A percentile compares a stretch with the other conserved stretches of the same genome.
These are phyloP conservation scores for Monochamus saltuarius DNA, from an alignment of 1,140 invertebrate species.

Conservation along the genomic window DNA sequence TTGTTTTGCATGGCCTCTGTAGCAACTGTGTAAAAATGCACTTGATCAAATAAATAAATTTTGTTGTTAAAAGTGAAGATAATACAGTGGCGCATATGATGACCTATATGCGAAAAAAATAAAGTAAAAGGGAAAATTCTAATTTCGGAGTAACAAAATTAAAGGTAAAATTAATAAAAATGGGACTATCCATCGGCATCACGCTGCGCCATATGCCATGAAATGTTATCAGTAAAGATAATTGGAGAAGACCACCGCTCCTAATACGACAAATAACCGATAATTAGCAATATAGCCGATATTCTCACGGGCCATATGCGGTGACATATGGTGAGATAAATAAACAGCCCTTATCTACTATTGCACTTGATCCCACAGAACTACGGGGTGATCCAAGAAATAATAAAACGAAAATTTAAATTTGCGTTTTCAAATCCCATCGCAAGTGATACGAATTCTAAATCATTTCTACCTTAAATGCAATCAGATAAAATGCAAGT, in stretches of 20 bases:
- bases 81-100: no score
- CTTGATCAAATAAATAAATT: no score
- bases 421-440: no score
- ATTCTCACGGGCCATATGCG: conserved; percentile 12
- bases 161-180: no score
- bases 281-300: not conserved
- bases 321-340: conserved; percentile 17
- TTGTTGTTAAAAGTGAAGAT: no score
- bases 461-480: no score
- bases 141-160: not conserved
- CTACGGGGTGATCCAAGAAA: not conserved
- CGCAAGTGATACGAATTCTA: no score
- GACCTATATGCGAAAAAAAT: no score
- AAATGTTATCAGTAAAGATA: conserved; percentile 4
- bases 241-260: not conserved
- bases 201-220: conserved; percentile 1
- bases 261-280: conserved; percentile 2
- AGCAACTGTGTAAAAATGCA: no score
- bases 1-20: no score
- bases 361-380: conserved; percentile 6
- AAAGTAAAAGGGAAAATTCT: not conserved
- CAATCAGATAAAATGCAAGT: no score
- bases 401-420: no score
- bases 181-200: not conserved
- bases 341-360: conserved; percentile 10